Evolutionary conservation across 2,797 vertebrate species (phyloP).

Genomic region (Threskiornis aethiopicus): DNA sequence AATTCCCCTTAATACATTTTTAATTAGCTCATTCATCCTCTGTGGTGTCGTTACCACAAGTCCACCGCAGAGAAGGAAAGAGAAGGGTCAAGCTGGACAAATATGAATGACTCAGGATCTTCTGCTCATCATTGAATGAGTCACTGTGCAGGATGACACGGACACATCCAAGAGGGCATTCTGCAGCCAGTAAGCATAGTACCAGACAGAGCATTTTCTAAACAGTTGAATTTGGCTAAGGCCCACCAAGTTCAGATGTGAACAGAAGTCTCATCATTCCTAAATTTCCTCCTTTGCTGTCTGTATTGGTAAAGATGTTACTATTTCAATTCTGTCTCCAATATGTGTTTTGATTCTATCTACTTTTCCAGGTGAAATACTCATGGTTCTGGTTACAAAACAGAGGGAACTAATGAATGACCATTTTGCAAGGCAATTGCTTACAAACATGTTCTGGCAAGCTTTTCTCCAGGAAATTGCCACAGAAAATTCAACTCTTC

Average conservation of each 20-base stretch:
- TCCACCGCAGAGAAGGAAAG: background rate
- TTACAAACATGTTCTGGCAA: background rate
- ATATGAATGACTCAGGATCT: background rate
- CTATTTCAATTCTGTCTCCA: background rate
- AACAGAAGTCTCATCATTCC: background rate
- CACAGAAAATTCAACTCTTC: background rate
- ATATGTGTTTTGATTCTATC: background rate
- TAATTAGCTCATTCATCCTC: background rate
- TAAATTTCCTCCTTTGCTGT: background rate
- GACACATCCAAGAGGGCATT: background rate
- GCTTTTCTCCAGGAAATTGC: background rate
- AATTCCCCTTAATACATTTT: constrained; percentile 7
- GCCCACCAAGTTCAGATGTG: background rate
- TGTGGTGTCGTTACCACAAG: background rate
- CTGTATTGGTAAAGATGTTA: background rate
- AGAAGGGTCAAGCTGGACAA: background rate
- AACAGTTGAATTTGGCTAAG: background rate
- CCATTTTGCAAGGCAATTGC: background rate
- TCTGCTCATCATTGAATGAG: background rate
- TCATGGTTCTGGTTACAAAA: background rate
- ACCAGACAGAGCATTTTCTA: background rate
- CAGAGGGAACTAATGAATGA: background rate
- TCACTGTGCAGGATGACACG: background rate
- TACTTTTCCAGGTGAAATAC: background rate
- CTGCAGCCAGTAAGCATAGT: background rate